phyloP scores from a whole-genome alignment of 2,113 vertebrate genomes.

The pig (Sus scrofa) region DNA sequence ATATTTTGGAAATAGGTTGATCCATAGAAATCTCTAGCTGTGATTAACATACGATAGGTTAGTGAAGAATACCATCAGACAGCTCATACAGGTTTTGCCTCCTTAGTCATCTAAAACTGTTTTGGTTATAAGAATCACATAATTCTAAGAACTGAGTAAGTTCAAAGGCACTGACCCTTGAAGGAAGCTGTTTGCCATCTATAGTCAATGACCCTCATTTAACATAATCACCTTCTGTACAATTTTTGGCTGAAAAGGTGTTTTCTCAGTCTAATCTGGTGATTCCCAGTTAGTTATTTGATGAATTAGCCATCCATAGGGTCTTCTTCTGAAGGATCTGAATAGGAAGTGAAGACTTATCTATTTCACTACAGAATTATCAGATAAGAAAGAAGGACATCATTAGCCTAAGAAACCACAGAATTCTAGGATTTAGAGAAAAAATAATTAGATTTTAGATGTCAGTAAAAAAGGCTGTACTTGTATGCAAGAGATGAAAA shows the following conservation, averaged over 20 bases:
- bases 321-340: neutral
- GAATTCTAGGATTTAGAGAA: neutral
- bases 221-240: neutral
- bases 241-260: neutral
- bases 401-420: neutral
- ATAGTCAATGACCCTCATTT: neutral
- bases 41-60: neutral
- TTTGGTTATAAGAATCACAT: neutral
- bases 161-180: neutral
- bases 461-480: constrained; percentile 6
- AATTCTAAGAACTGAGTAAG: neutral
- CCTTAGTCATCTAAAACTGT: neutral
- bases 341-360: neutral
- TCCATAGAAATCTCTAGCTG: neutral
- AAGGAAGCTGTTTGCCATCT: neutral
- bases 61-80: neutral
- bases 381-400: neutral
- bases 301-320: neutral
- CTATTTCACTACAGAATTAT: neutral
- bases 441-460: neutral
- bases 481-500: neutral
- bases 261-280: neutral
- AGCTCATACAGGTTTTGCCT: neutral
- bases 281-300: neutral
- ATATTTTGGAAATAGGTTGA: neutral